Percentiles rank a stretch among this genome's conserved stretches.
Conservation (phyloP, 1,140 invertebrate genomes). For the Adelges cooleyi region DNA sequence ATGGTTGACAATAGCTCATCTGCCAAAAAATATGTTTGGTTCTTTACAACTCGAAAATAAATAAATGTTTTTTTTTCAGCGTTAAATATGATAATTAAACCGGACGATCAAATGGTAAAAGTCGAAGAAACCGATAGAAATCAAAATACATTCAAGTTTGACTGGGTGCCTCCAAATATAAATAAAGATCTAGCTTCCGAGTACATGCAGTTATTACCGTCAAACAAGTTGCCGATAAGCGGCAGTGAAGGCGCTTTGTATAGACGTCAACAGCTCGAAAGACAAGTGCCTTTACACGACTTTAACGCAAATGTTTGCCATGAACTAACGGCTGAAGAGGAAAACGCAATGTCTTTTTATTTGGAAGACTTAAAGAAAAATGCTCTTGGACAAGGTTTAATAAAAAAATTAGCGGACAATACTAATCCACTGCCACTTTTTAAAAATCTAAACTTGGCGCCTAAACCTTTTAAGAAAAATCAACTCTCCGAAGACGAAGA, state of each 20-base stretch:
- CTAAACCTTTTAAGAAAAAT: conserved; percentile 30
- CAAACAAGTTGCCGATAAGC: conserved; percentile 56
- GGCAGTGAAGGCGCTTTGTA: conserved; percentile 59
- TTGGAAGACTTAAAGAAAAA: conserved; percentile 44
- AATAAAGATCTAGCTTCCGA: conserved; percentile 44
- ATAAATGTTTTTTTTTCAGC: conserved; percentile 30
- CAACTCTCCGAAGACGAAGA: neutral
- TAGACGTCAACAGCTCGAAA: conserved; percentile 60
- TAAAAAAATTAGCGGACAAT: conserved; percentile 37
- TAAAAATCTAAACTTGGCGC: conserved; percentile 29
- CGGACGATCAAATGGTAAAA: conserved; percentile 35
- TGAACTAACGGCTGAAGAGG: conserved; percentile 49
- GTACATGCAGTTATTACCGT: conserved; percentile 64
- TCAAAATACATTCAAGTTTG: conserved; percentile 41
- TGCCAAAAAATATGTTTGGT: too few species aligned
- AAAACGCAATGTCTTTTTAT: conserved; percentile 44
- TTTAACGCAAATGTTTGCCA: conserved; percentile 52
- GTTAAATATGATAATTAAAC: conserved; percentile 22
- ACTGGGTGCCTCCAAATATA: conserved; percentile 43
- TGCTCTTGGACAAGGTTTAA: conserved; percentile 43
- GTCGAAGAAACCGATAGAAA: conserved; percentile 37
- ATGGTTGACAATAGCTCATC: too few species aligned
- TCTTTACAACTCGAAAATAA: too few species aligned
- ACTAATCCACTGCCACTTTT: conserved; percentile 13
- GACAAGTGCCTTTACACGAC: conserved; percentile 69